These are phyloP conservation scores for Aphidoletes aphidimyza DNA, from an alignment of 2,888 invertebrate species.

Conservation along the genomic window DNA sequence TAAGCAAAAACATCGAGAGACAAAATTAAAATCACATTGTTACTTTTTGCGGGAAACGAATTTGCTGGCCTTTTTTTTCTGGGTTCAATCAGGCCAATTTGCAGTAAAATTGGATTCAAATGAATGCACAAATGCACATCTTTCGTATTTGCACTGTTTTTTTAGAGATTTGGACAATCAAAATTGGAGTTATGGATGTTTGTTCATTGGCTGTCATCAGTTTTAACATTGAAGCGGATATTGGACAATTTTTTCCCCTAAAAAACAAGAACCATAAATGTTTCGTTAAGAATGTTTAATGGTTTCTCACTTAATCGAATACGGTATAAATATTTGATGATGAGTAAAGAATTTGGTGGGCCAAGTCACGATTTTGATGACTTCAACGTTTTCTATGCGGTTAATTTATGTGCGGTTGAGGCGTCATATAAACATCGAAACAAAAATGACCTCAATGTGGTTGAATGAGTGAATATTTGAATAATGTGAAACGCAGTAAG, in stretches of 20 bases:
- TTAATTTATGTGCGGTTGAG: neutral
- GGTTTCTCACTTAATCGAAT: no score
- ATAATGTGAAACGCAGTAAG: neutral
- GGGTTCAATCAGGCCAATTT: slow-evolving; percentile 6
- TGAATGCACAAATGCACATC: no score
- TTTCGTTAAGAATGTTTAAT: no score
- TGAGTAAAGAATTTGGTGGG: neutral
- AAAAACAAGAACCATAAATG: no score
- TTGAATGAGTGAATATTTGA: neutral
- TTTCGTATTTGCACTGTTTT: no score
- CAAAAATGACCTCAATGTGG: neutral
- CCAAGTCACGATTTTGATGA: neutral
- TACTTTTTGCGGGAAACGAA: neutral
- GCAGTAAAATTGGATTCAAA: slow-evolving; percentile 13
- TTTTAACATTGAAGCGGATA: no score
- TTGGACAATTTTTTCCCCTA: no score
- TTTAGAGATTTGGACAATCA: no score
- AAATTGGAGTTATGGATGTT: no score
- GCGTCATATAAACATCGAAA: neutral
- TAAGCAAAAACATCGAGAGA: neutral
- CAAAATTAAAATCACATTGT: slow-evolving; percentile 32
- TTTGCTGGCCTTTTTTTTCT: neutral
- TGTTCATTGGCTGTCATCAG: no score
- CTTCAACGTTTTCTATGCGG: neutral
- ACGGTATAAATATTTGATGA: no score